Conservation (phyloP, 2,113 vertebrate genomes). For the Malurus alboscapulatus region DNA sequence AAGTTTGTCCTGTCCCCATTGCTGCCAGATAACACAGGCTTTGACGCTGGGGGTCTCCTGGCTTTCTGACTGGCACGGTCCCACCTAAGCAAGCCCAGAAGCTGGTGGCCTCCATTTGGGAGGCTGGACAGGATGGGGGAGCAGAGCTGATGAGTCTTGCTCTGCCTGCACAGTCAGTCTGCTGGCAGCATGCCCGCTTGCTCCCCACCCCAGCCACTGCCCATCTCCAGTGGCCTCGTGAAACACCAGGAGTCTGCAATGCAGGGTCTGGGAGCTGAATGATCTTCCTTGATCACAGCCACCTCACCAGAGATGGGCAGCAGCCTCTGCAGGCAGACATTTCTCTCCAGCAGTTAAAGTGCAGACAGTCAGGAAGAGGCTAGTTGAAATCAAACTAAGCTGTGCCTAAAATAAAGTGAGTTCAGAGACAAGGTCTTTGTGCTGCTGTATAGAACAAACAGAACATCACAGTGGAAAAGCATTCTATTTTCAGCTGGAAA, state of each 20-base stretch:
- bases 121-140: background rate
- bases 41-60: background rate
- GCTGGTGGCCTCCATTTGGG: background rate
- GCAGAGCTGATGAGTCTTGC: background rate
- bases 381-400: background rate
- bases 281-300: background rate
- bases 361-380: background rate
- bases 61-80: background rate
- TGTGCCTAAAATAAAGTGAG: background rate
- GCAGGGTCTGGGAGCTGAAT: background rate
- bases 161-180: background rate
- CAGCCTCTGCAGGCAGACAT: background rate
- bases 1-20: background rate
- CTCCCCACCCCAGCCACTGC: background rate
- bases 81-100: background rate
- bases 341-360: background rate
- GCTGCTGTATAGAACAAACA: background rate
- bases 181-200: fast-evolving
- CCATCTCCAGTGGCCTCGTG: fast-evolving
- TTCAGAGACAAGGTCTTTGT: background rate
- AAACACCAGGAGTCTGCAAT: background rate
- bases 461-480: background rate
- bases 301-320: background rate
- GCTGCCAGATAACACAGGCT: background rate
- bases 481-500: background rate